Evolutionary conservation across 2,797 vertebrate genomes (phyloP).

Genomic region (Kryptolebias ocellatus): DNA sequence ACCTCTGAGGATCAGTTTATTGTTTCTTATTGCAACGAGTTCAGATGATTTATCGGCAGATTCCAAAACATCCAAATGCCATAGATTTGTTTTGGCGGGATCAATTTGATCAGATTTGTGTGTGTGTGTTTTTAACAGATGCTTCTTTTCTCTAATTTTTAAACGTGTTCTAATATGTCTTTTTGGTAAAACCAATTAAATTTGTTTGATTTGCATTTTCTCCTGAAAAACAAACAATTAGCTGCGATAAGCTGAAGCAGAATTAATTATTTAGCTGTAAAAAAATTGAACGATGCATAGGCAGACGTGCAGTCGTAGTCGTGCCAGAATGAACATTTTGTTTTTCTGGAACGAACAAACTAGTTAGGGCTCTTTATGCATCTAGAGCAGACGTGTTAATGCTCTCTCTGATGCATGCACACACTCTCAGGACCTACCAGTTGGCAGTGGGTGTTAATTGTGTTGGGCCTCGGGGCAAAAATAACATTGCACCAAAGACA

Average conservation of each 20-base stretch:
- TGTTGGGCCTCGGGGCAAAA: conserved; percentile 74
- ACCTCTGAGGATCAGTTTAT: conserved; percentile 62
- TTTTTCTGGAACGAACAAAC: conserved; percentile 47
- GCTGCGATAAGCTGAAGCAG: not conserved
- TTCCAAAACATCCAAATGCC: conserved; percentile 56
- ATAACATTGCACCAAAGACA: conserved; percentile 68
- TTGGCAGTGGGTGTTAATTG: conserved; percentile 79
- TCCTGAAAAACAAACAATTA: conserved; percentile 27
- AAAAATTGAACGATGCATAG: conserved; percentile 29
- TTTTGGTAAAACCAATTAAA: conserved; percentile 33
- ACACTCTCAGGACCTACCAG: conserved; percentile 41
- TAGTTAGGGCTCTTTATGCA: conserved; percentile 44
- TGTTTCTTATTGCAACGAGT: conserved; percentile 60
- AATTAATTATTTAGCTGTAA: not conserved
- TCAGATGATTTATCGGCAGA: conserved; percentile 60
- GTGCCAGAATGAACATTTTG: conserved; percentile 21
- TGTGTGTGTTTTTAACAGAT: conserved; percentile 27
- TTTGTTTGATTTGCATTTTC: conserved; percentile 47
- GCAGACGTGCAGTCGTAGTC: conserved; percentile 40
- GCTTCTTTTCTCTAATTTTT: not conserved
- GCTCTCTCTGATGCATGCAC: conserved; percentile 18
- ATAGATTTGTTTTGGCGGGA: conserved; percentile 59
- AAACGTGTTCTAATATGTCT: conserved; percentile 7
- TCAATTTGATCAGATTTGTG: conserved; percentile 48
- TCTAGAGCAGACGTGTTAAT: conserved; percentile 48